Evolutionary conservation across 64 coral and sea anemone genomes (phyloP), one percentile per base, ranked within the genome.

Genomic region (Pachyseris speciosa): DNA sequence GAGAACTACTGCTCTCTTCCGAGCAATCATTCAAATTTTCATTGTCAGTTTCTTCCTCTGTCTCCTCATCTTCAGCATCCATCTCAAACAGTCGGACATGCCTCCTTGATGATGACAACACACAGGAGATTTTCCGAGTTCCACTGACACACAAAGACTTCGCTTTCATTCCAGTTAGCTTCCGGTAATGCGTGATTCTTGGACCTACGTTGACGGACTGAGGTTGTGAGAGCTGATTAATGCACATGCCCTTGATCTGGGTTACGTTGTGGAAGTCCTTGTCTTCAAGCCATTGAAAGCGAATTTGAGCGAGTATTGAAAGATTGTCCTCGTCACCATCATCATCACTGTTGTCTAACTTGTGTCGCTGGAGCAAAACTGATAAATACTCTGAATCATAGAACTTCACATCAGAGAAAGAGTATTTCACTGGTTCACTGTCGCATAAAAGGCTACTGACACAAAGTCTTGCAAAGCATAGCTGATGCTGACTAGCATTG

Each of bases 41-140:
- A 81, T 61, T 81, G 19, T 81, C 77, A 81, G 30, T 9, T 58
- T 85, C 89, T 50, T 95, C 94, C 15, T 99, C 97, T 43, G 83
- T 79, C 36, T 95, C 94, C 28, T 92, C 93, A 55, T 95, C 97
- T 47, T 98, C 95, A 1, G 95, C 95, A 91, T 94, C 95, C 95
- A 98, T 98, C 60, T 98, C 95, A 84, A 94, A 91, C 30, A 98
- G 55, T 9, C 80, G 75, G 2, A 94, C 64, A 43, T 89, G 83
- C 26, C 95, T 72, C 48, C 67, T 31, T 2, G 92, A 91, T 33
- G 36, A 31, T 31, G 95, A 91, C 65, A 98, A 75, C 36, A 94
- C 83, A 91, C 95, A 94, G 0, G 91, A 34, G 2, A 98, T 92
- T 71, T 98, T 98, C 25, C 95, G 90, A 9, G 74, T 75, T 55